These are phyloP conservation scores for Axea sp. DNA, from an alignment of 2,888 invertebrate species.

Conservation along the genomic window DNA sequence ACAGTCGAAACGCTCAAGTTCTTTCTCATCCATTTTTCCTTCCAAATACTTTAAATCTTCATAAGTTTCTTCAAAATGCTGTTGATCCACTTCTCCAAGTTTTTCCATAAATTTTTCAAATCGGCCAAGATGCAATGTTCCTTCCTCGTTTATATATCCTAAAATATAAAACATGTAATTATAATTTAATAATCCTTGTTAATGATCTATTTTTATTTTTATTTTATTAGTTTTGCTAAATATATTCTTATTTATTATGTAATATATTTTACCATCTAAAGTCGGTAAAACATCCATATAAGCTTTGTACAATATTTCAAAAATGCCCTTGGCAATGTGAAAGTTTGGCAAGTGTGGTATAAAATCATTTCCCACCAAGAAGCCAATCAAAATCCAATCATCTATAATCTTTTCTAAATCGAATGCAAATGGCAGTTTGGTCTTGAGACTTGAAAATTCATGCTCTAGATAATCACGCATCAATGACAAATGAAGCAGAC, in stretches of 20 bases:
- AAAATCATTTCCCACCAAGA: constrained; percentile 98
- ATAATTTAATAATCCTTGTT: no score
- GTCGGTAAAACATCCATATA: constrained; percentile 93
- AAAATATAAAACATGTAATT: constrained; percentile 61
- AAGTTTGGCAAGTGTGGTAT: constrained; percentile 97
- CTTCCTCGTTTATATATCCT: constrained; percentile 97
- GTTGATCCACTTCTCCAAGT: constrained; percentile 86
- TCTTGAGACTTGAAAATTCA: constrained; percentile 89
- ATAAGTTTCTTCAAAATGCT: constrained; percentile 87
- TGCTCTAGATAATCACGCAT: constrained; percentile 95
- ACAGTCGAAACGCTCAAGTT: constrained; percentile 79
- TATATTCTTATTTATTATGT: background rate
- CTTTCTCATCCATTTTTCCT: constrained; percentile 86
- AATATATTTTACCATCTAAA: constrained; percentile 88
- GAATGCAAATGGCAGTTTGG: constrained; percentile 86
- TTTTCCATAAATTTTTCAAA: constrained; percentile 92
- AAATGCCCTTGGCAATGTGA: constrained; percentile 94
- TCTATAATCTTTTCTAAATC: constrained; percentile 96
- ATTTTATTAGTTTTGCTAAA: background rate
- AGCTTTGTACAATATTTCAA: constrained; percentile 91
- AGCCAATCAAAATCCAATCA: constrained; percentile 99
- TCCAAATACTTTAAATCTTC: constrained; percentile 92
- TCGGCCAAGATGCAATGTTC: constrained; percentile 88
- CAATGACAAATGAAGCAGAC: constrained; percentile 93
- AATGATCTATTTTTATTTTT: no score